These are phyloP conservation scores for Metopia argyrocephala DNA, from an alignment of 2,888 invertebrate species.

Conservation along the genomic window DNA sequence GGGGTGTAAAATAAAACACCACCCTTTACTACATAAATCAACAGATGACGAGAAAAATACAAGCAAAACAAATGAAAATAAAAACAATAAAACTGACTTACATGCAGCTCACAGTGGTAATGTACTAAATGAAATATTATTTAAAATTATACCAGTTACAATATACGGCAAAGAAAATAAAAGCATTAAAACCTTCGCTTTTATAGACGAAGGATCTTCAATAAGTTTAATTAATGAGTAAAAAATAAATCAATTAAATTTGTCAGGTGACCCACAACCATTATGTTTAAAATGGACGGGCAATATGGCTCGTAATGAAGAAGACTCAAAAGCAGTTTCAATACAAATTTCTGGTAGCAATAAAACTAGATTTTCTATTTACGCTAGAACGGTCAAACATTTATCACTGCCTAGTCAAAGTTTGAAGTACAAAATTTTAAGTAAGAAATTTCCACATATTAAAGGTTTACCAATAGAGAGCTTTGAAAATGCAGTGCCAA, in stretches of 20 bases:
- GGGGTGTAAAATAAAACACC: constrained; percentile 35
- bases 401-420: constrained; percentile 9
- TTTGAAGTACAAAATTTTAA: not conserved
- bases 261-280: constrained; percentile 47
- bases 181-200: constrained; percentile 59
- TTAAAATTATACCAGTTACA: constrained; percentile 41
- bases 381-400: constrained; percentile 14
- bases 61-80: not conserved
- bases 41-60: not conserved
- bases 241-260: constrained; percentile 23
- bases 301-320: constrained; percentile 43
- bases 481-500: constrained; percentile 26
- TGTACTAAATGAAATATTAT: constrained; percentile 16
- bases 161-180: constrained; percentile 14
- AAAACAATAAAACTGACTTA: not conserved
- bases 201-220: constrained; percentile 33
- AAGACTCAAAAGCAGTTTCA: constrained; percentile 26
- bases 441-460: not conserved
- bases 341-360: constrained; percentile 35
- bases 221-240: constrained; percentile 57
- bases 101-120: constrained; percentile 23
- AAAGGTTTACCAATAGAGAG: constrained; percentile 5
- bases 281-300: constrained; percentile 59
- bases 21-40: constrained; percentile 32
- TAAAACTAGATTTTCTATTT: constrained; percentile 2